Evolutionary conservation across 2,797 vertebrate species (phyloP).

Genomic region (Varecia variegata): DNA sequence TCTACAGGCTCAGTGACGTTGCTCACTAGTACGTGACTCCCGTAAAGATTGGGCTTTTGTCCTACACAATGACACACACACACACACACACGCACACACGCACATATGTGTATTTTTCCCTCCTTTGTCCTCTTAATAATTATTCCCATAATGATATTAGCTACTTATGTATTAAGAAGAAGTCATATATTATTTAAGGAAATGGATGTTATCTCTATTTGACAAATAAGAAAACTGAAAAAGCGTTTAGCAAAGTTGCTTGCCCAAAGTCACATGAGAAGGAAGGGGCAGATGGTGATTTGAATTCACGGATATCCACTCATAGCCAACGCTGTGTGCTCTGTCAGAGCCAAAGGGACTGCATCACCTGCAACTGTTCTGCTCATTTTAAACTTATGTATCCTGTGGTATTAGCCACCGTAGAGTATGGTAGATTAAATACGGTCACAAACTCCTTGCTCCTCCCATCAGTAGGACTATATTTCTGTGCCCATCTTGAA

Average conservation of each 20-base stretch:
- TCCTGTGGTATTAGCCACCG: neutral
- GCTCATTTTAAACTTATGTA: neutral
- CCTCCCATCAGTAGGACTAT: neutral
- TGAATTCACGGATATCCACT: neutral
- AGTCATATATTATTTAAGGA: neutral
- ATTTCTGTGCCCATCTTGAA: neutral
- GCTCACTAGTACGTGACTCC: neutral
- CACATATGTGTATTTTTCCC: neutral
- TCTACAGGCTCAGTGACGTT: neutral
- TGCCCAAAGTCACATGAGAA: neutral
- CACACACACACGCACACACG: neutral
- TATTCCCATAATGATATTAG: neutral
- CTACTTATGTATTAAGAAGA: neutral
- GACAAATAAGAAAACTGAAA: neutral
- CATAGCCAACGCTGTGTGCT: neutral
- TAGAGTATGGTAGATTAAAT: neutral
- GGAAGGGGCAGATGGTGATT: neutral
- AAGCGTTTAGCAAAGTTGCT: neutral
- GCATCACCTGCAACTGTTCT: neutral
- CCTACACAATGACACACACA: neutral
- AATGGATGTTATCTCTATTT: neutral
- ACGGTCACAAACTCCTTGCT: neutral
- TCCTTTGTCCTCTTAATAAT: neutral
- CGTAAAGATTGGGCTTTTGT: neutral
- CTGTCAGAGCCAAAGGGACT: neutral